phyloP scores from a whole-genome alignment of 2,888 invertebrate genomes.

The Timema podura region DNA sequence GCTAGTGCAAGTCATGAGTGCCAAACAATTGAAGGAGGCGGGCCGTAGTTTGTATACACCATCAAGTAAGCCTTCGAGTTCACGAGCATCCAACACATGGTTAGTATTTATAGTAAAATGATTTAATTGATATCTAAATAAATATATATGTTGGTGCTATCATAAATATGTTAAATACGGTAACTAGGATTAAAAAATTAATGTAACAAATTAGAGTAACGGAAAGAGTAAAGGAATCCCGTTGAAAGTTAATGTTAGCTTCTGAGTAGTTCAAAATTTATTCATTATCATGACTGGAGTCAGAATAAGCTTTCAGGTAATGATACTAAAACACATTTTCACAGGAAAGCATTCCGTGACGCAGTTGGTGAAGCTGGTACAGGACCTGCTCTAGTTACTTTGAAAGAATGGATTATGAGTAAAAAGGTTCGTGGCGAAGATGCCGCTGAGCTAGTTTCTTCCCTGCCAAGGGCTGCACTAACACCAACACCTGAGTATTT shows the following conservation, averaged over 20 bases:
- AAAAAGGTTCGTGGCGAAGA: slow-evolving; percentile 53
- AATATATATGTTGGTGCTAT: too few relatives aligned
- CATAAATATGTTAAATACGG: background rate
- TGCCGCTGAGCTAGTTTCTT: slow-evolving; percentile 56
- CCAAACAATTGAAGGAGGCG: slow-evolving; percentile 54
- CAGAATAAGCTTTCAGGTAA: too few relatives aligned
- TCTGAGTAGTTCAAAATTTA: too few relatives aligned
- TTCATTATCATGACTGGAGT: too few relatives aligned
- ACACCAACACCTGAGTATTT: slow-evolving; percentile 62
- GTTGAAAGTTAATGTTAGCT: too few relatives aligned
- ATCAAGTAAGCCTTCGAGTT: slow-evolving; percentile 42
- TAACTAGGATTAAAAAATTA: too few relatives aligned
- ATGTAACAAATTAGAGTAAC: too few relatives aligned
- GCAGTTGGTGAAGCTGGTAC: slow-evolving; percentile 64
- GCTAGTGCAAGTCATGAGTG: slow-evolving; percentile 58
- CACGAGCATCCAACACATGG: too few relatives aligned
- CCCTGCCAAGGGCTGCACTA: slow-evolving; percentile 52
- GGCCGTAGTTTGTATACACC: slow-evolving; percentile 49
- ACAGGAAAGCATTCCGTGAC: slow-evolving; percentile 55
- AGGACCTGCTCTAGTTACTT: slow-evolving; percentile 59
- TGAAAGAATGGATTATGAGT: slow-evolving; percentile 57
- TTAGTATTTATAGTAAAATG: too few relatives aligned
- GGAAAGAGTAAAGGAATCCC: too few relatives aligned
- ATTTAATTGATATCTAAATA: too few relatives aligned
- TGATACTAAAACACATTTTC: too few relatives aligned